Evolutionary conservation across 2,113 vertebrate genomes (phyloP).

Genomic region (Emydura subglobosa): DNA sequence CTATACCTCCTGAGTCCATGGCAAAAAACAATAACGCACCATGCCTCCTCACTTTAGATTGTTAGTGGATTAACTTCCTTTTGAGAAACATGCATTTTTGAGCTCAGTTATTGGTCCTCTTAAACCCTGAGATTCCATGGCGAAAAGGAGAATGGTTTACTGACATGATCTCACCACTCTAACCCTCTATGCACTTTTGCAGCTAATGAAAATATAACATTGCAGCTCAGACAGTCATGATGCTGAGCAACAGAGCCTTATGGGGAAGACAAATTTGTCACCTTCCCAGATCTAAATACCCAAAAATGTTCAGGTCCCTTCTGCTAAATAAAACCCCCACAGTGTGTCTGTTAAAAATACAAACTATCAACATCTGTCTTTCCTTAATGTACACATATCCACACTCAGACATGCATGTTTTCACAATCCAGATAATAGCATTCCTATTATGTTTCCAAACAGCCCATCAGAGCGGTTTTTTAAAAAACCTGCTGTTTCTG

Average conservation of each 20-base stretch:
- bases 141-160: fast-evolving
- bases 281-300: neutral
- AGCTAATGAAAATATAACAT: neutral
- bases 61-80: neutral
- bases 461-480: neutral
- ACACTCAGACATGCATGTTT: neutral
- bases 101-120: neutral
- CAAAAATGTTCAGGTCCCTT: neutral
- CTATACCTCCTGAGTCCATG: neutral
- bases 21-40: neutral
- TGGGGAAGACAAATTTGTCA: neutral
- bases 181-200: neutral
- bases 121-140: neutral
- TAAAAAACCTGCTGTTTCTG: neutral
- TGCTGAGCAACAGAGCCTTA: neutral
- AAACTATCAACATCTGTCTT: neutral
- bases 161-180: neutral
- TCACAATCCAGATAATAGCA: neutral
- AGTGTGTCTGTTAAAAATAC: neutral
- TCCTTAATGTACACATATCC: neutral
- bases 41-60: fast-evolving
- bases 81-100: neutral
- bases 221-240: neutral
- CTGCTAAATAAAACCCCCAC: neutral
- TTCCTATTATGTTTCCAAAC: neutral